Evolutionary conservation across 1,140 invertebrate genomes (phyloP), one percentile per base, ranked within the genome.

Genomic region (Conopomorpha cramerella): DNA sequence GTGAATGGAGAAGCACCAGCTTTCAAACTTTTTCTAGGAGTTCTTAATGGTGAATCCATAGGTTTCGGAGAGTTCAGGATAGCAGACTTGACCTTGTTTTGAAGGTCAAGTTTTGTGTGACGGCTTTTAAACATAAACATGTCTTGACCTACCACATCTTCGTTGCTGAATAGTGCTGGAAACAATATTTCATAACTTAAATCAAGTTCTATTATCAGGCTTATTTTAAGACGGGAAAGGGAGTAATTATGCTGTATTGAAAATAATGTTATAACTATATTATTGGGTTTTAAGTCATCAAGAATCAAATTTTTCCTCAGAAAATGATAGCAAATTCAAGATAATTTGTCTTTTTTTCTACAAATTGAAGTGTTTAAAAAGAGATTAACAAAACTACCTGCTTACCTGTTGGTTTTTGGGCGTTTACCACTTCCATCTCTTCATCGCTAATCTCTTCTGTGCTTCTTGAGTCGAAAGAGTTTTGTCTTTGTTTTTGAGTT

Each of bases 111-210:
- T 42, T 63, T 72, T n/a, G 66, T 72, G 39, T 64, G 61, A 6
- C 65, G 55, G 1, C 61, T 66, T 43, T 72, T 71, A 37, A 74
- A 74, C 37, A 68, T 67, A 32, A 66, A 74, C 30, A 74, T 70
- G 33, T 71, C 66, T 42, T 64, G 61, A 3, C 70, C 70, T 19
- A 61, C 56, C 10, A 74, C 63, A 66, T 74, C 70, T 51, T 63
- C 63, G 41, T 45, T 55, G 16, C 43, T 51, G 49, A 74, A 72
- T 18, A 74, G 47, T 31, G 63, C 66, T 72, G 45, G n/a, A 65
- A 68, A 13, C 30, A 36, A n/a, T n/a, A n/a, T n/a, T n/a, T n/a
- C n/a, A n/a, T n/a, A n/a, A n/a, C n/a, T n/a, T n/a, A n/a, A n/a
- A n/a, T n/a, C n/a, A n/a, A n/a, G n/a, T n/a, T n/a, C n/a, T n/a